These are phyloP conservation scores for Fulmarus glacialis DNA, from an alignment of 2,113 vertebrate species.

Conservation along the genomic window DNA sequence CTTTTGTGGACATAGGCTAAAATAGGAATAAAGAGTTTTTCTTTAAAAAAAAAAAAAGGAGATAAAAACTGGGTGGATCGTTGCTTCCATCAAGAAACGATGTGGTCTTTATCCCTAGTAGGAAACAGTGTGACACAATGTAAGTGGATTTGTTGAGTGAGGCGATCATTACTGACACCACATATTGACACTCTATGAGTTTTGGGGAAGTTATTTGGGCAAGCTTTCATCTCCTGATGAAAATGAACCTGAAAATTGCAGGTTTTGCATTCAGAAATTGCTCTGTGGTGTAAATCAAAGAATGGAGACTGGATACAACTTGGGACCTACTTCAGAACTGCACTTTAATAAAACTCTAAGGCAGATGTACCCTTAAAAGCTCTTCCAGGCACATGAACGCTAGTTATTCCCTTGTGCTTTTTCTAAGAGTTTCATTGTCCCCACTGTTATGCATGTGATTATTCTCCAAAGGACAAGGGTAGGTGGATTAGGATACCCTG, in stretches of 20 bases:
- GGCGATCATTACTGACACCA: background rate
- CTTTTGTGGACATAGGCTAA: background rate
- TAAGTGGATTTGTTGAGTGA: background rate
- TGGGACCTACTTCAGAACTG: background rate
- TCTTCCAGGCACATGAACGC: rapidly evolving
- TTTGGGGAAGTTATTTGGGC: background rate
- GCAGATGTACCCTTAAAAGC: background rate
- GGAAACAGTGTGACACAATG: background rate
- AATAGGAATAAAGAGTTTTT: background rate
- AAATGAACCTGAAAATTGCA: background rate
- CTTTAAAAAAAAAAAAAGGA: background rate
- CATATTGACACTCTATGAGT: background rate
- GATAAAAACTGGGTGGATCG: background rate
- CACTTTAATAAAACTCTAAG: background rate
- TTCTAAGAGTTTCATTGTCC: background rate
- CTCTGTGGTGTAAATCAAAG: background rate
- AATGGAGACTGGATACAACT: background rate
- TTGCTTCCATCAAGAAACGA: background rate
- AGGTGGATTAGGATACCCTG: background rate
- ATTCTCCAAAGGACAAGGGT: background rate
- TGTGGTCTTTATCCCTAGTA: background rate
- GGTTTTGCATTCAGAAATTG: background rate
- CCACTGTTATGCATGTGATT: background rate
- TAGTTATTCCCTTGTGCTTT: background rate
- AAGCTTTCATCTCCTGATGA: background rate